These are phyloP conservation scores for Enteromius treurensis DNA, from an alignment of 2,797 vertebrate genomes.

Conservation along the genomic window DNA sequence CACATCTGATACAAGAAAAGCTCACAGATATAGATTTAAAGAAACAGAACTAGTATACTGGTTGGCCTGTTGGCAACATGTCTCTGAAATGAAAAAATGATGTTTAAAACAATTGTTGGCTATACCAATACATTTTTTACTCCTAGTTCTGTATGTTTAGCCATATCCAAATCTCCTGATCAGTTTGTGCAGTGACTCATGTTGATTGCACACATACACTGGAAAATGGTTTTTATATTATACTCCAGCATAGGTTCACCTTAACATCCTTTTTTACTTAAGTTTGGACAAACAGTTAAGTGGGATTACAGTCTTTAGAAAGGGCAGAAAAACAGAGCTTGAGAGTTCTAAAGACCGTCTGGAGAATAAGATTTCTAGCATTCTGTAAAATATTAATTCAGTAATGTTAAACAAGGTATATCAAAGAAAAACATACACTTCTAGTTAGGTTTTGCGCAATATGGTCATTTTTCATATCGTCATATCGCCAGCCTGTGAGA, in stretches of 20 bases:
- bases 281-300: background rate
- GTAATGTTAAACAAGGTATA: slow-evolving; percentile 11
- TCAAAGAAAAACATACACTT: background rate
- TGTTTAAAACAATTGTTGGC: slow-evolving; percentile 3
- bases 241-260: background rate
- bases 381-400: slow-evolving; percentile 8
- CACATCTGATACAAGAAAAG: background rate
- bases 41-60: background rate
- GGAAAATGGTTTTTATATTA: background rate
- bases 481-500: too few species aligned
- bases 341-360: background rate
- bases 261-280: background rate
- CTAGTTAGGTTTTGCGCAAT: background rate
- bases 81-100: background rate
- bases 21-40: background rate
- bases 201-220: background rate
- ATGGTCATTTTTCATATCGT: too few species aligned
- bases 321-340: background rate
- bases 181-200: background rate
- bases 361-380: background rate
- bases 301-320: background rate
- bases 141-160: background rate
- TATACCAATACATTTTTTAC: background rate
- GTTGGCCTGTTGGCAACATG: background rate
- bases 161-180: background rate